Percentiles rank a stretch among this genome's conserved stretches.
Conservation (phyloP, 2,797 vertebrate genomes). For the Eulemur coronatus region DNA sequence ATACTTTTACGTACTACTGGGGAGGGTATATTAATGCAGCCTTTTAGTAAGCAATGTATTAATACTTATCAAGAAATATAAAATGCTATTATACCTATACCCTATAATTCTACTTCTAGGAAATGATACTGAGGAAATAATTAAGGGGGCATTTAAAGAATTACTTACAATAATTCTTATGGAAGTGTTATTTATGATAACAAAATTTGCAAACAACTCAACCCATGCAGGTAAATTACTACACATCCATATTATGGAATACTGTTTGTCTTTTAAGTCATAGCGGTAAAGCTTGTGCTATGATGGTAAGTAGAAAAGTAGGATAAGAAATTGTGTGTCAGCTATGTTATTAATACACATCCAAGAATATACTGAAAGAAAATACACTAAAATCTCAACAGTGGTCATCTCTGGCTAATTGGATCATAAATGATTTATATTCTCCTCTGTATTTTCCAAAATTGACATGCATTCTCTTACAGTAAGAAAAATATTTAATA, state of each 20-base stretch:
- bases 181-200: not conserved
- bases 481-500: slow-evolving; percentile 48
- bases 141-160: not conserved
- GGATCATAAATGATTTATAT: not conserved
- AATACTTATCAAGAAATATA: not conserved
- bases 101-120: not conserved
- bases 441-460: not conserved
- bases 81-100: not conserved
- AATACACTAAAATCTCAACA: not conserved
- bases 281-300: not conserved
- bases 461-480: not conserved
- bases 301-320: not conserved
- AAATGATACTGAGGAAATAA: slow-evolving; percentile 1
- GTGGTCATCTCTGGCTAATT: not conserved
- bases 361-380: not conserved
- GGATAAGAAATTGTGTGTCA: not conserved
- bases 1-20: not conserved
- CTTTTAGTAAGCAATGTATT: not conserved
- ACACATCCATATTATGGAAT: not conserved
- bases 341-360: not conserved
- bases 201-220: not conserved
- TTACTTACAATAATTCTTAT: not conserved
- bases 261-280: not conserved
- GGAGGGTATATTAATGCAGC: not conserved
- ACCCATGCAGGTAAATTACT: not conserved